Percentiles rank a stretch among this genome's conserved stretches.
Conservation (phyloP, 2,113 vertebrate genomes). For the Colossoma macropomum region DNA sequence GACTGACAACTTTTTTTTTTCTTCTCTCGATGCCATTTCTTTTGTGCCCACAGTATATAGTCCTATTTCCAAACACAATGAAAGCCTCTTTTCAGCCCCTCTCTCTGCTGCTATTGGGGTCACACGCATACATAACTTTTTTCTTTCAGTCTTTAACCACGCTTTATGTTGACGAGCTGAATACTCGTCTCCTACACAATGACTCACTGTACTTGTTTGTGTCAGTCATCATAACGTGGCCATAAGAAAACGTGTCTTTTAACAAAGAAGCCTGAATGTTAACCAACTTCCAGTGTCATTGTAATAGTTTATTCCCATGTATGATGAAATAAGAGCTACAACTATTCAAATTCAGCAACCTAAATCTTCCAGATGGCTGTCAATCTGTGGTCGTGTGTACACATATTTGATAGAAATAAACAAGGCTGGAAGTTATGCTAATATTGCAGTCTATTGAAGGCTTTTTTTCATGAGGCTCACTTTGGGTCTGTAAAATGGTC, state of each 20-base stretch:
- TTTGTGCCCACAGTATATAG: slow-evolving; percentile 4
- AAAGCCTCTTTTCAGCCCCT: slow-evolving; percentile 18
- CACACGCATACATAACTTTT: neutral
- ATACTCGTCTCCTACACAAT: neutral
- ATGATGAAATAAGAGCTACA: too few species aligned
- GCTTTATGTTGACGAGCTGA: neutral
- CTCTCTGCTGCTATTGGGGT: slow-evolving; percentile 27
- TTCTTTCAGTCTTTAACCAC: neutral
- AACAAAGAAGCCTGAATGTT: neutral
- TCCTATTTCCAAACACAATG: slow-evolving; percentile 26
- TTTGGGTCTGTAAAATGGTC: too few species aligned
- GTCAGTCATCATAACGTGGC: neutral
- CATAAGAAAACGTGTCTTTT: too few species aligned
- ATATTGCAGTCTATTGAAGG: too few species aligned
- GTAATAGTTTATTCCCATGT: too few species aligned
- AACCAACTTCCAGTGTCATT: neutral
- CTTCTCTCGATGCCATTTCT: neutral
- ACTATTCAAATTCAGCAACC: too few species aligned
- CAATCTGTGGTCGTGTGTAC: too few species aligned
- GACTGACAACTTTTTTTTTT: neutral
- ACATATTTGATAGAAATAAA: too few species aligned
- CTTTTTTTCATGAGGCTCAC: too few species aligned
- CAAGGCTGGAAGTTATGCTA: too few species aligned
- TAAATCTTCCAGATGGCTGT: too few species aligned
- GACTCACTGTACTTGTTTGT: neutral